Base-by-base conservation (phyloP, 2,113 vertebrate species). In the Phalacrocorax pelagicus region DNA sequence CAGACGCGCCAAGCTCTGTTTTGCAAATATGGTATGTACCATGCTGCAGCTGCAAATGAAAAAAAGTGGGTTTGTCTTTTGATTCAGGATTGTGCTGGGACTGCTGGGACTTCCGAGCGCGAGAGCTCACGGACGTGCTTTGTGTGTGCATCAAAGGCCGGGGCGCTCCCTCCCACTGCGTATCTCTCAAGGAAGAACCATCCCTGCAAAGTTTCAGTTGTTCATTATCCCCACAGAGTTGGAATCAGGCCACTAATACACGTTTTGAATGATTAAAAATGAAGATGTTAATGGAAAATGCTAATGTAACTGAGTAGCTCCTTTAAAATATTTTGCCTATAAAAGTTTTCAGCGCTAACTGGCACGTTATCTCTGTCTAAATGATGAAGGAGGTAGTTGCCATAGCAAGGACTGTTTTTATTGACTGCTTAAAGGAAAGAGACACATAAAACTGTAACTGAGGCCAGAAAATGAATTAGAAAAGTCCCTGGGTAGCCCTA, bases 381-480 rank as follows among this genome's bases (percentile, higher is more conserved):
- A 3, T 32, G 79, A 44, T n/a, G 49, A 12, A 90, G 70, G 92
- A 82, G 71, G 66, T 5, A 75, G 96, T 97, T 97, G 89, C 97
- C 94, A 96, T 89, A 93, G 97, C 92, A 94, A 97, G 81, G 84
- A 78, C 93, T 97, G 91, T 57, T 97, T 98, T 97, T 97, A 96
- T 95, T 46, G 90, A 93, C 93, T 94, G 86, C 83, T 95, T 86
- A 86, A 86, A 97, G 81, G 67, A 94, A 94, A 95, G 94, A 92
- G 92, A 90, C 90, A 84, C 86, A 96, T 67, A 95, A 97, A 97
- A 94, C 94, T 49, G 6, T 93, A 71, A 85, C 95, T 71, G 63
- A 87, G 86, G 86, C 95, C 96, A 97, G 93, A 92, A 94, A 87
- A 63, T 8, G 36, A 95, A 81, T 88, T 86, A 22, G 84, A 97